phyloP scores from a whole-genome alignment of 2,113 vertebrate species.

The Glaucidium brasilianum region DNA sequence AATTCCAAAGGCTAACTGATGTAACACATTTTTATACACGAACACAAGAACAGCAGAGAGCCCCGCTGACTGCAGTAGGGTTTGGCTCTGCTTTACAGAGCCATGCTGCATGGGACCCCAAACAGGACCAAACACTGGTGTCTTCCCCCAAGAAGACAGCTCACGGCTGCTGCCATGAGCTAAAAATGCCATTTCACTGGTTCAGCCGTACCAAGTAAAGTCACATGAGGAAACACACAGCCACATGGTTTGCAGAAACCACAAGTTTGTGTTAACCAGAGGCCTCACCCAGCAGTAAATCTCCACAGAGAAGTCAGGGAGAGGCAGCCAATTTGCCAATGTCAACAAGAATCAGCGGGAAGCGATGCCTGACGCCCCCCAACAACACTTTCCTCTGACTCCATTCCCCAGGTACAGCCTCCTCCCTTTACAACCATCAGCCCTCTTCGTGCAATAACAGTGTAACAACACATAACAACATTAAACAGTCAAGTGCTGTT shows the following conservation, averaged over 20 bases:
- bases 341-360: neutral
- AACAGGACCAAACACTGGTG: accelerated
- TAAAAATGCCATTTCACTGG: neutral
- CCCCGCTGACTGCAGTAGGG: neutral
- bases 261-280: neutral
- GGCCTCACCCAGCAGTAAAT: neutral
- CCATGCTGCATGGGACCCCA: accelerated
- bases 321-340: neutral
- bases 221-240: neutral
- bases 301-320: neutral
- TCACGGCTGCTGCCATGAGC: neutral
- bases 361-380: neutral
- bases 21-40: accelerated
- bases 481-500: neutral
- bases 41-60: accelerated
- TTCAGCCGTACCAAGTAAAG: neutral
- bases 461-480: neutral
- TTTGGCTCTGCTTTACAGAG: neutral
- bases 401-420: neutral
- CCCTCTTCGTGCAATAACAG: neutral
- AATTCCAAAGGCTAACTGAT: neutral
- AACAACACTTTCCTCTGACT: neutral
- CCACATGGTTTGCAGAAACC: neutral
- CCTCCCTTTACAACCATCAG: neutral
- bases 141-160: neutral